Percentiles rank a stretch among this genome's conserved stretches.
phyloP scores from a whole-genome alignment of 1,140 invertebrate genomes.

The Gonioctena quinquepunctata region DNA sequence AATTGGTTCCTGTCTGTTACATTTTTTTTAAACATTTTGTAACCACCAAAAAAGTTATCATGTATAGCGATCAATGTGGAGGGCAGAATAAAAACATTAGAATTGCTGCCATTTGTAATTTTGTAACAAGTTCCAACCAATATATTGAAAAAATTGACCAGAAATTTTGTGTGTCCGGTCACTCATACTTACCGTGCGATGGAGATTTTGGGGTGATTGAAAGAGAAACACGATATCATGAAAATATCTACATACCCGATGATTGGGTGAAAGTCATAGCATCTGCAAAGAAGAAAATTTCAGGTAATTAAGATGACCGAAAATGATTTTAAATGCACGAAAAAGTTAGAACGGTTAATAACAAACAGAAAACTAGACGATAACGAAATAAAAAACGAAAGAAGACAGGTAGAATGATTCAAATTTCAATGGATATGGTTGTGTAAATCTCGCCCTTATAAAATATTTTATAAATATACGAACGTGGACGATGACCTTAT shows the following conservation, averaged over 20 bases:
- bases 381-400: too few relatives aligned
- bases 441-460: too few relatives aligned
- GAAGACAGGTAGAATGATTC: too few relatives aligned
- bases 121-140: background rate
- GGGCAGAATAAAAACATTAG: conserved; percentile 11
- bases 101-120: conserved; percentile 1
- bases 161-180: conserved; percentile 10
- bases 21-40: conserved; percentile 7
- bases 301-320: too few relatives aligned
- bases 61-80: conserved; percentile 19
- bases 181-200: background rate
- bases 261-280: conserved; percentile 11
- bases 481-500: too few relatives aligned
- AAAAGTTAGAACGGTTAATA: too few relatives aligned
- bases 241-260: conserved; percentile 4
- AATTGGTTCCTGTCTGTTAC: background rate
- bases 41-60: background rate
- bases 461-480: too few relatives aligned
- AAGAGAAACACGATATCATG: conserved; percentile 9
- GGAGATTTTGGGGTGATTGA: conserved; percentile 15
- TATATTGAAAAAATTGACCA: background rate
- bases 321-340: too few relatives aligned
- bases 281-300: conserved; percentile 6
- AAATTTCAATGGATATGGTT: too few relatives aligned
- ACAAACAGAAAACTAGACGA: too few relatives aligned